phyloP scores from a whole-genome alignment of 2,797 vertebrate species.

The Sebastes flavidus region DNA sequence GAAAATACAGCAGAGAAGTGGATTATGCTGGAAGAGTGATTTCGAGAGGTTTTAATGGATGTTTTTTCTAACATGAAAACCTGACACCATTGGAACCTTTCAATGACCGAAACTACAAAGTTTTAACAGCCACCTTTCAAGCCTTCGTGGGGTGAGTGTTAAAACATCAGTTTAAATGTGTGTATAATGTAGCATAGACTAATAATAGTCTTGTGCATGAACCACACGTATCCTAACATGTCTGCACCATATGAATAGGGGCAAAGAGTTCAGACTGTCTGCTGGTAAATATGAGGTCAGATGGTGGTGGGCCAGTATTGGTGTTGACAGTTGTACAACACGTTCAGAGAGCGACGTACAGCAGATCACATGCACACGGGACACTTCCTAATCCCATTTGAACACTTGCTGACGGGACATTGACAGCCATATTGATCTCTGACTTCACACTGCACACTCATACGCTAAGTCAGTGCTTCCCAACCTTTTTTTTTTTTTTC shows the following conservation, averaged over 20 bases:
- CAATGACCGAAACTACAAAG: too few species aligned
- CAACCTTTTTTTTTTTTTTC: neutral
- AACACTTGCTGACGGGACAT: neutral
- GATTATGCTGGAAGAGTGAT: neutral
- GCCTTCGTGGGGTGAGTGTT: neutral
- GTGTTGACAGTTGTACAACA: neutral
- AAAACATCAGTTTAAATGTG: neutral
- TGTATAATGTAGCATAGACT: neutral
- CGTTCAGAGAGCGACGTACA: neutral
- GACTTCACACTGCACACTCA: neutral
- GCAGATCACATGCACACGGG: neutral
- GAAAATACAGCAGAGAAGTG: neutral
- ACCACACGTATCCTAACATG: neutral
- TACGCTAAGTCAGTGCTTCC: neutral
- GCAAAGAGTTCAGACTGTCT: constrained; percentile 41
- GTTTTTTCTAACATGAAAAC: neutral
- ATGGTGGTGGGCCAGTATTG: neutral
- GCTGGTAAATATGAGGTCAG: constrained; percentile 26
- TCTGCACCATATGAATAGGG: constrained; percentile 12
- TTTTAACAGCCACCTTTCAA: neutral
- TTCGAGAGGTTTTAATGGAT: neutral
- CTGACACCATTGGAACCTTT: neutral
- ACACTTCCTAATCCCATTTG: constrained; percentile 20
- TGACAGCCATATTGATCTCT: neutral
- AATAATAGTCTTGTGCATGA: neutral